Base-by-base conservation (phyloP, 2,113 vertebrate species). In the Toxotes jaculatrix region DNA sequence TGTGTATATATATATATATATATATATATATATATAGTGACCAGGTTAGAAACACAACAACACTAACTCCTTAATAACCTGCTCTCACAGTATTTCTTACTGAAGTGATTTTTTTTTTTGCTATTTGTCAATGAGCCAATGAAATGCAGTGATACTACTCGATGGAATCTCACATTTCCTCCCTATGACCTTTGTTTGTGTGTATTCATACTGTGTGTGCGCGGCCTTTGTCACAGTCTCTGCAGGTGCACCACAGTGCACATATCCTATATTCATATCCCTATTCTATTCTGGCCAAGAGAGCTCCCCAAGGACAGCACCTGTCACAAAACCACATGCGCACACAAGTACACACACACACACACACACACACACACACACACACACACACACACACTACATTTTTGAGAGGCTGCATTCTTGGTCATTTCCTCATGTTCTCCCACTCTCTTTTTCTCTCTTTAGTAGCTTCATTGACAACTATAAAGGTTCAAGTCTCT, bases 221-320 rank as follows among this genome's bases (percentile, higher is more conserved):
- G n/a, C 42, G 77, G 32, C 79, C 80, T 90, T 93, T 93, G 91
- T 93, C 84, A 60, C 21, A 71, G 80, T 75, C 78, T 89, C 49
- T 91, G 90, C 93, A 94, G 93, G 91, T 95, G 93, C 91, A 88
- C 82, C 55, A 40, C 8, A 72, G 69, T 38, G 67, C 64, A 90
- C 83, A 83, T 86, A 90, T 93, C 93, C 94, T 85, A 94, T 90
- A 93, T 91, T 95, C 91, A 95, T 94, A 95, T 95, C 94, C 93
- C 93, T 88, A 92, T 93, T 92, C 90, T 93, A 93, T 93, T 92
- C 90, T 93, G 81, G 85, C 88, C 85, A 78, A 53, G 47, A 81
- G 76, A 75, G 53, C 57, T 94, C 89, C 90, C 93, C 19, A 66
- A 92, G 91, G 94, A 90, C 79, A 87, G 90, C 94, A 94, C 93